These are phyloP conservation scores for Salvelinus namaycush DNA, from an alignment of 2,113 vertebrate genomes.

Conservation along the genomic window DNA sequence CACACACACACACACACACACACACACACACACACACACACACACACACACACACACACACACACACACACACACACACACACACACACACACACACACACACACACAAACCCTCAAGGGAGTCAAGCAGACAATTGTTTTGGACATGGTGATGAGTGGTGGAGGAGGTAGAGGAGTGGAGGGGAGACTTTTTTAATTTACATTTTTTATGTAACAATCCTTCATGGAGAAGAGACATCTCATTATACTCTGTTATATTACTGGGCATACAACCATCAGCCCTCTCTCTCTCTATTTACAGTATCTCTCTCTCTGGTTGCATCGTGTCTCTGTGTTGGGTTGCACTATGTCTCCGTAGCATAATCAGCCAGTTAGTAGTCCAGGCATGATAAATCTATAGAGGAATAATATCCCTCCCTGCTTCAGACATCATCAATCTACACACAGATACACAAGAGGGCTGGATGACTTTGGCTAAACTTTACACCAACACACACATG, in stretches of 20 bases:
- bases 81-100: conserved; percentile 29
- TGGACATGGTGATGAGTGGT: conserved; percentile 71
- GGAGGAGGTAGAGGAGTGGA: conserved; percentile 11
- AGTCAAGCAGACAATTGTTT: conserved; percentile 81
- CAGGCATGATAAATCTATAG: conserved; percentile 56
- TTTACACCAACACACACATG: conserved; percentile 6
- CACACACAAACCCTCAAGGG: conserved; percentile 44
- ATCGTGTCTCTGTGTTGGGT: neutral
- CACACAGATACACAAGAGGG: conserved; percentile 38
- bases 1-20: conserved; percentile 31
- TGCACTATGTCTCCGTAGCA: neutral
- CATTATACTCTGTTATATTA: conserved; percentile 69
- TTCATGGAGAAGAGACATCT: conserved; percentile 62
- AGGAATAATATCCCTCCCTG: conserved; percentile 50
- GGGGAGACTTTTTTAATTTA: conserved; percentile 68
- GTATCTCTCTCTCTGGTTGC: neutral
- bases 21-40: neutral
- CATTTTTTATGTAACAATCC: conserved; percentile 79
- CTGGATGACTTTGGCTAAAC: conserved; percentile 40
- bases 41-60: conserved; percentile 12
- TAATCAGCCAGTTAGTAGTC: conserved; percentile 25
- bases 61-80: conserved; percentile 4
- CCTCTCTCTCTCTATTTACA: conserved; percentile 51
- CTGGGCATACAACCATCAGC: conserved; percentile 41
- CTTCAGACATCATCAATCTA: conserved; percentile 57